Evolutionary conservation across 2,888 invertebrate genomes (phyloP).

Genomic region (Phyllotreta cruciferae): DNA sequence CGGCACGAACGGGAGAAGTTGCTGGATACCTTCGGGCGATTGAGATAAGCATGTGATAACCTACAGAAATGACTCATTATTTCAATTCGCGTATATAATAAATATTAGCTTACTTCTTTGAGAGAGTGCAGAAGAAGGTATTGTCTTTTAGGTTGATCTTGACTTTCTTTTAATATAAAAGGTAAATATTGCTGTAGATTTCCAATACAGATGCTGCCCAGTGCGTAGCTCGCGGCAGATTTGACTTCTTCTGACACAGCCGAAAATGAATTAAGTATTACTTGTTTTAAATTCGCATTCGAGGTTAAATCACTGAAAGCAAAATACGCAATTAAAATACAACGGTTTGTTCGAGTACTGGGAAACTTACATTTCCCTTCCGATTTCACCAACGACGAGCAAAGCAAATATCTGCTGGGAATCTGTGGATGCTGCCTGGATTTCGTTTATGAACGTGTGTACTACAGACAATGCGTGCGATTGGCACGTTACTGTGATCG

Average conservation of each 20-base stretch:
- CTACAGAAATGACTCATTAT: constrained; percentile 57
- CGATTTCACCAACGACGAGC: constrained; percentile 96
- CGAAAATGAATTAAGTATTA: constrained; percentile 86
- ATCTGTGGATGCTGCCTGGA: constrained; percentile 74
- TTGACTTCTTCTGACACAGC: constrained; percentile 96
- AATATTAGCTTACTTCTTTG: constrained; percentile 77
- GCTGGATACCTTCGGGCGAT: constrained; percentile 75
- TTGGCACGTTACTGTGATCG: constrained; percentile 80
- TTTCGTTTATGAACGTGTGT: constrained; percentile 73
- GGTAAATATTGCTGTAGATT: constrained; percentile 93
- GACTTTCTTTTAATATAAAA: constrained; percentile 92
- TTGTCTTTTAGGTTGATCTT: constrained; percentile 92
- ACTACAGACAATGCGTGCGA: constrained; percentile 73
- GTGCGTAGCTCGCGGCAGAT: constrained; percentile 95
- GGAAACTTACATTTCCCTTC: constrained; percentile 83
- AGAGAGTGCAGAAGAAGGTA: constrained; percentile 95
- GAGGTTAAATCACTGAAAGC: constrained; percentile 79
- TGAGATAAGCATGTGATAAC: constrained; percentile 85
- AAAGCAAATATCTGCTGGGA: constrained; percentile 91
- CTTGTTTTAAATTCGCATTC: constrained; percentile 76
- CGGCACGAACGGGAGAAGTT: constrained; percentile 80
- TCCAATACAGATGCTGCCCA: constrained; percentile 95
- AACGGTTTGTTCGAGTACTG: no score
- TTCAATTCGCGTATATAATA: no score
- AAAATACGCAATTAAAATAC: constrained; percentile 26